phyloP scores from a whole-genome alignment of 2,113 vertebrate genomes.

The Onychostoma macrolepis region DNA sequence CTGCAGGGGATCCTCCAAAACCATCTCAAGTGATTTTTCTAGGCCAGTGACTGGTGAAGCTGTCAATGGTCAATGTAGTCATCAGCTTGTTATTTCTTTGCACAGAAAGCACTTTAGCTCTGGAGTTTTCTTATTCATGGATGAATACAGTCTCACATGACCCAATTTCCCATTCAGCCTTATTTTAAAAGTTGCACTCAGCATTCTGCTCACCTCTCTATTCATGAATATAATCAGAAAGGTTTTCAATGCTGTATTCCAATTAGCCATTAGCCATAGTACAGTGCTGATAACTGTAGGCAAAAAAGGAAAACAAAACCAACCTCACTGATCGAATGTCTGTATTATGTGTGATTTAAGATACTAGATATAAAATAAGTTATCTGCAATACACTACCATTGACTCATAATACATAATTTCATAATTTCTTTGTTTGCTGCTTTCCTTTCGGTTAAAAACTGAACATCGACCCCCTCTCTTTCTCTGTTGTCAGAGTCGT shows the following conservation, averaged over 20 bases:
- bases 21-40: conserved; percentile 12
- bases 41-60: conserved; percentile 21
- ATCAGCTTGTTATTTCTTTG: conserved; percentile 25
- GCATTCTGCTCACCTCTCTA: background rate
- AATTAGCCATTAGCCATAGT: background rate
- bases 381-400: background rate
- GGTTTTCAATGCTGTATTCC: background rate
- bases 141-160: background rate
- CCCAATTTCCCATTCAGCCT: conserved; percentile 25
- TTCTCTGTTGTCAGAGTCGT: conserved; percentile 84
- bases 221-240: background rate
- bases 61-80: conserved; percentile 13
- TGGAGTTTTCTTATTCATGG: background rate
- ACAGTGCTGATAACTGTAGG: background rate
- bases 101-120: background rate
- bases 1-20: conserved; percentile 13
- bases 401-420: background rate
- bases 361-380: background rate
- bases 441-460: background rate
- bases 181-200: background rate
- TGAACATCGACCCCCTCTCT: conserved; percentile 33
- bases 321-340: background rate
- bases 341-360: background rate
- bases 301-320: background rate
- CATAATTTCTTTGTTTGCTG: conserved; percentile 31